These are phyloP conservation scores for Corvus cornix DNA, from an alignment of 2,113 vertebrate species.

Conservation along the genomic window DNA sequence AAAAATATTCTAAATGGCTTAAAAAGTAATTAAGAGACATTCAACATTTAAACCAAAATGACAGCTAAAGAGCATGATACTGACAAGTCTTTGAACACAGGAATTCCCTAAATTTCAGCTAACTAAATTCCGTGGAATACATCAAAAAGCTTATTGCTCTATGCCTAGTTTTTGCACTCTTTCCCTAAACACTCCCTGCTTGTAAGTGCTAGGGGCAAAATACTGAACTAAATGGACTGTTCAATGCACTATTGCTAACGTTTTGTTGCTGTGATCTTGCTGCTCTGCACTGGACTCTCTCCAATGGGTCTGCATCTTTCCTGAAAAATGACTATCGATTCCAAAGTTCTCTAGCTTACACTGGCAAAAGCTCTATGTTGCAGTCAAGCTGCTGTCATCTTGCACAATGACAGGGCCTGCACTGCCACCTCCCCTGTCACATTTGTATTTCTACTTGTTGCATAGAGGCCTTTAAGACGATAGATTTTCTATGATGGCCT, in stretches of 20 bases:
- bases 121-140: background rate
- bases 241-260: background rate
- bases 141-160: background rate
- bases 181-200: background rate
- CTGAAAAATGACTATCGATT: background rate
- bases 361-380: background rate
- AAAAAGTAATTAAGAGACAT: background rate
- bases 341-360: background rate
- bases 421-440: background rate
- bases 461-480: background rate
- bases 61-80: background rate
- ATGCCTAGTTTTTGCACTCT: background rate
- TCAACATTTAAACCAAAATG: background rate
- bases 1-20: background rate
- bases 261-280: background rate
- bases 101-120: background rate
- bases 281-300: background rate
- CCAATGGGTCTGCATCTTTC: background rate
- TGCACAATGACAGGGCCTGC: background rate
- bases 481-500: background rate
- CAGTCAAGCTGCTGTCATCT: background rate
- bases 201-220: background rate
- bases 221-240: background rate
- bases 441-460: background rate
- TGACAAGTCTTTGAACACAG: background rate